Conservation (phyloP, 2,797 vertebrate genomes). For the Peromyscus nudipes region DNA sequence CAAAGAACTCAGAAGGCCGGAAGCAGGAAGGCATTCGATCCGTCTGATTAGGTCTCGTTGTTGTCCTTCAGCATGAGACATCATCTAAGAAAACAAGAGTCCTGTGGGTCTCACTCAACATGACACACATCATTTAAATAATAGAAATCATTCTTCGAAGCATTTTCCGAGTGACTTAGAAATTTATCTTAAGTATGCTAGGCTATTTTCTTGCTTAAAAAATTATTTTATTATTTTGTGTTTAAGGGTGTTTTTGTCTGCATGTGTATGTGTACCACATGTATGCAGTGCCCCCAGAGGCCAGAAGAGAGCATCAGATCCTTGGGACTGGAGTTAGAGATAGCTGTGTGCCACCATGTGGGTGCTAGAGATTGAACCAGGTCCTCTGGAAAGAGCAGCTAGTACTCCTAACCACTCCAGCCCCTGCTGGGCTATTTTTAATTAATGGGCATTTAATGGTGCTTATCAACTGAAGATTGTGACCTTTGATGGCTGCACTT, state of each 20-base stretch:
- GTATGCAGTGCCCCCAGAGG: not conserved
- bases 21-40: constrained; percentile 95
- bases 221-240: not conserved
- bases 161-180: constrained; percentile 28
- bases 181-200: constrained; percentile 45
- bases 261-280: not conserved
- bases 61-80: constrained; percentile 97
- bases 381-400: not conserved
- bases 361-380: not conserved
- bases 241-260: not conserved
- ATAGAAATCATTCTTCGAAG: constrained; percentile 9
- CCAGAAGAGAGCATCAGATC: not conserved
- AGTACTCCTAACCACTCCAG: not conserved
- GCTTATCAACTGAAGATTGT: not conserved
- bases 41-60: constrained; percentile 96
- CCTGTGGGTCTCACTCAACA: constrained; percentile 20
- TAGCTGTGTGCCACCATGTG: not conserved
- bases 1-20: constrained; percentile 94
- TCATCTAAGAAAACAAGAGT: constrained; percentile 93
- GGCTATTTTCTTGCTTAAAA: constrained; percentile 36
- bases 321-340: not conserved
- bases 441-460: constrained; percentile 44
- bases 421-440: constrained; percentile 31
- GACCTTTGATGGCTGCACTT: not conserved
- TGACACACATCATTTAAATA: constrained; percentile 12